Conservation (phyloP, 2,888 invertebrate species). For the Venusia cambrica region DNA sequence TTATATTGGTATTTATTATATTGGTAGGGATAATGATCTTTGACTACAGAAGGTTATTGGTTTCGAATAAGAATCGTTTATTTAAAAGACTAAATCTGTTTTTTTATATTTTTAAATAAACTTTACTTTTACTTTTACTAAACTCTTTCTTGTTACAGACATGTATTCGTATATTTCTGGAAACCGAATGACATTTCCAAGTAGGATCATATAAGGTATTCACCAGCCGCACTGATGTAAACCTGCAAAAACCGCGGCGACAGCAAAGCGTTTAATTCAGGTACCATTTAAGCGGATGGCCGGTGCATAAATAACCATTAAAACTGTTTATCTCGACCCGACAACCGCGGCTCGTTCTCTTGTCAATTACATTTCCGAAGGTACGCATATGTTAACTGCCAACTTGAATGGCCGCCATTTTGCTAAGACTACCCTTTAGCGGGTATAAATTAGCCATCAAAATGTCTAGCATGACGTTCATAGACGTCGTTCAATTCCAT, state of each 20-base stretch:
- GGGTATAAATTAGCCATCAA: constrained; percentile 18
- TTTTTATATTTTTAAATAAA: too few species aligned
- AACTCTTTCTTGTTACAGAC: too few species aligned
- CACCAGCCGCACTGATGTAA: constrained; percentile 4
- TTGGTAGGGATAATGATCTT: too few species aligned
- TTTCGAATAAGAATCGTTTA: too few species aligned
- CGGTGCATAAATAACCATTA: constrained; percentile 63
- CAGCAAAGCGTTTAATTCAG: constrained; percentile 20
- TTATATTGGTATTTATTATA: too few species aligned
- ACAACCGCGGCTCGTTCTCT: constrained; percentile 57
- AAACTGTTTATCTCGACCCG: constrained; percentile 62
- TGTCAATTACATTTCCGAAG: constrained; percentile 61
- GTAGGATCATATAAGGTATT: constrained; percentile 7
- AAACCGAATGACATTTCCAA: not conserved
- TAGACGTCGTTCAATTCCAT: too few species aligned
- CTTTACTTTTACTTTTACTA: too few species aligned
- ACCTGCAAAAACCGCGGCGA: constrained; percentile 20
- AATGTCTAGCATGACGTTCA: constrained; percentile 8
- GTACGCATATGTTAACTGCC: constrained; percentile 35
- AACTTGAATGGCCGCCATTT: constrained; percentile 16
- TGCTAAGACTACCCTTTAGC: constrained; percentile 8
- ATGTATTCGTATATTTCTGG: too few species aligned
- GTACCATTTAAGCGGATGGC: constrained; percentile 16
- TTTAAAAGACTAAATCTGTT: too few species aligned
- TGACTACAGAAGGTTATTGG: too few species aligned